These are phyloP conservation scores for Ectropis crepuscularia DNA, from an alignment of 2,888 invertebrate genomes.

Conservation along the genomic window DNA sequence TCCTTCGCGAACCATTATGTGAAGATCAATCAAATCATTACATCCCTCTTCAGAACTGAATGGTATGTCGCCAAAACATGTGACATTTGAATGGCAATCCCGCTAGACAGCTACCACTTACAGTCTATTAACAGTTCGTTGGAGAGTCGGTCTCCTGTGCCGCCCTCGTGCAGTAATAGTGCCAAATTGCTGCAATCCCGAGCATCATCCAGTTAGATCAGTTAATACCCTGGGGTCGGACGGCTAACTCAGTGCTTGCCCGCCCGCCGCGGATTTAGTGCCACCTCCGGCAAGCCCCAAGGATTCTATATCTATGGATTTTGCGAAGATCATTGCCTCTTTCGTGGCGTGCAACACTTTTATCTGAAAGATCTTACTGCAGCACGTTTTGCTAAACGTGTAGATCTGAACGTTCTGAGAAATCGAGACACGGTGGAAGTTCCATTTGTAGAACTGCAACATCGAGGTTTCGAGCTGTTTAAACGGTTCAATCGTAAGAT, in stretches of 20 bases:
- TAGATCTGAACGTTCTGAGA: not conserved
- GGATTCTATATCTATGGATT: not conserved
- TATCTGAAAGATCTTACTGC: not conserved
- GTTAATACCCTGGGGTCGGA: conserved; percentile 61
- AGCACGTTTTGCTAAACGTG: not conserved
- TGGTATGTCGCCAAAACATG: conserved; percentile 1
- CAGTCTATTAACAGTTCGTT: conserved; percentile 70
- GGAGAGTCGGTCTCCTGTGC: conserved; percentile 72
- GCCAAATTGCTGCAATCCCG: conserved; percentile 78
- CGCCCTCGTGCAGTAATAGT: conserved; percentile 71
- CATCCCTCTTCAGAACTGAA: not conserved
- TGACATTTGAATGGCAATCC: conserved; percentile 10
- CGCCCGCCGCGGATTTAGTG: conserved; percentile 54
- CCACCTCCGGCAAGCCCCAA: conserved; percentile 17
- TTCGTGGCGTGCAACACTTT: not conserved
- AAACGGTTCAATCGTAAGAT: not conserved
- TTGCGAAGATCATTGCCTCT: conserved; percentile 6
- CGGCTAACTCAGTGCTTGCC: conserved; percentile 52
- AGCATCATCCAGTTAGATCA: conserved; percentile 72
- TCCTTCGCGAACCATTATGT: too few species aligned
- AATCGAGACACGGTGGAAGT: not conserved
- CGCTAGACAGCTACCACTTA: conserved; percentile 47
- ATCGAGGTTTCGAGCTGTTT: not conserved
- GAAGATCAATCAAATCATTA: too few species aligned
- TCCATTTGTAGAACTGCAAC: not conserved